Conservation (phyloP, 1,140 invertebrate species). For the Drosophila guanche region DNA sequence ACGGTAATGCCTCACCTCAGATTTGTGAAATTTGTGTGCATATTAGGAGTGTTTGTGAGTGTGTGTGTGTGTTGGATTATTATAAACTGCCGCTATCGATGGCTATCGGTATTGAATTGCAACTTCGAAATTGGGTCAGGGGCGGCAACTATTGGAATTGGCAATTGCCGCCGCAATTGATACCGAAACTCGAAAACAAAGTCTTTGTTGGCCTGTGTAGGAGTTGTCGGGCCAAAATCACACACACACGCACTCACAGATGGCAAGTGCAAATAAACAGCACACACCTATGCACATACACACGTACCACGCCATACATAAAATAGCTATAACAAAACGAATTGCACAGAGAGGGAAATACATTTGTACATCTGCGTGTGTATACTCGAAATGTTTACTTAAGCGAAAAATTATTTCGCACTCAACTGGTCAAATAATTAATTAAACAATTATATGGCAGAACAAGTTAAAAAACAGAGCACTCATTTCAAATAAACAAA, state of each 20-base stretch:
- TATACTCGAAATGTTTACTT: constrained; percentile 63
- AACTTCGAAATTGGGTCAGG: constrained; percentile 62
- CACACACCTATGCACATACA: constrained; percentile 32
- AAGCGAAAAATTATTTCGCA: constrained; percentile 66
- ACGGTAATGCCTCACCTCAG: not conserved
- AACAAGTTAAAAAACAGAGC: constrained; percentile 28
- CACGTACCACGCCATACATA: constrained; percentile 13
- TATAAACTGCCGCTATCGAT: constrained; percentile 31
- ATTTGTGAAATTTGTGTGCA: not conserved
- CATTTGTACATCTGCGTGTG: not conserved
- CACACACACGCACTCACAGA: constrained; percentile 3
- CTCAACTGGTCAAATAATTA: constrained; percentile 32
- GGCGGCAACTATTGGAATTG: constrained; percentile 45
- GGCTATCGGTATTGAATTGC: constrained; percentile 30
- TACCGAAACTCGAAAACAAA: constrained; percentile 21
- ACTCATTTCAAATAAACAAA: constrained; percentile 21
- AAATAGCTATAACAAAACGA: constrained; percentile 37
- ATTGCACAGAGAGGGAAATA: constrained; percentile 55
- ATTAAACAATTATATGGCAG: constrained; percentile 68
- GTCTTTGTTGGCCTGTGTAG: constrained; percentile 47
- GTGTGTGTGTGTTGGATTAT: constrained; percentile 8
- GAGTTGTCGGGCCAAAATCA: constrained; percentile 42
- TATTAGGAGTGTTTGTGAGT: not conserved
- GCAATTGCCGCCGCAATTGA: constrained; percentile 49
- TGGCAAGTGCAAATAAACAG: constrained; percentile 58